Evolutionary conservation across 2,888 invertebrate species (phyloP), one percentile per base, ranked within the genome.

Genomic region (Argyresthia goedartella): DNA sequence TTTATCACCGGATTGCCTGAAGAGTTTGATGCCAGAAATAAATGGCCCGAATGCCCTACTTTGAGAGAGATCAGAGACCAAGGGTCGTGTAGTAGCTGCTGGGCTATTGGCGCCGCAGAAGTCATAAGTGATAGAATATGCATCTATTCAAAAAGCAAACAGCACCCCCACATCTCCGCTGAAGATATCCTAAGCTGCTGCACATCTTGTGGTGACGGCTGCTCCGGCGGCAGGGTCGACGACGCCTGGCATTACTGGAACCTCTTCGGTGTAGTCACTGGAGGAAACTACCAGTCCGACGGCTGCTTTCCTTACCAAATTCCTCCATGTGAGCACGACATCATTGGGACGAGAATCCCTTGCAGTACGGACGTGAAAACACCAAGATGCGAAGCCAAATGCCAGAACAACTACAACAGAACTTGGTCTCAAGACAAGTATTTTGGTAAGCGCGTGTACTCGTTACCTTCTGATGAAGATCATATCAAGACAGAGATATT

Each of bases 61-160:
- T 90, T 97, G 61, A 87, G 88, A 51, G 94, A 95, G 81, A 90
- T 96, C 54, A 88, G 95, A 59, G 95, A 96, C 77, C 95, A 96
- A 60, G 95, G 95, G 11, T 92, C 93, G 13, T 97, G 97, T 71
- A 97, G 97, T 33, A 96, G 96, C 43, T 97, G 97, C 80, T 97
- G 96, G 96, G 96, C 96, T 3, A 95, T 96, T 73, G 96, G 95
- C 35, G 95, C 96, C 8, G 96, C 94, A 0, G 95, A 95, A 76
- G 94, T 95, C 1, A 96, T 96, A 93, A 94, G 95, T 4, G 97
- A 97, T 76, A 88, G 97, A 51, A 89, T 91, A 25, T 97, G 97
- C 76, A 95, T 95, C 61, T 92, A 92, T 64, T 93, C 93, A 0
- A 89, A 92, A 45, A 95, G 91, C 14, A 87, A 89, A 14, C 69